Percentiles rank a stretch among this genome's conserved stretches.
These are phyloP conservation scores for Alaudala cheleensis DNA, from an alignment of 2,113 vertebrate species.

Conservation along the genomic window DNA sequence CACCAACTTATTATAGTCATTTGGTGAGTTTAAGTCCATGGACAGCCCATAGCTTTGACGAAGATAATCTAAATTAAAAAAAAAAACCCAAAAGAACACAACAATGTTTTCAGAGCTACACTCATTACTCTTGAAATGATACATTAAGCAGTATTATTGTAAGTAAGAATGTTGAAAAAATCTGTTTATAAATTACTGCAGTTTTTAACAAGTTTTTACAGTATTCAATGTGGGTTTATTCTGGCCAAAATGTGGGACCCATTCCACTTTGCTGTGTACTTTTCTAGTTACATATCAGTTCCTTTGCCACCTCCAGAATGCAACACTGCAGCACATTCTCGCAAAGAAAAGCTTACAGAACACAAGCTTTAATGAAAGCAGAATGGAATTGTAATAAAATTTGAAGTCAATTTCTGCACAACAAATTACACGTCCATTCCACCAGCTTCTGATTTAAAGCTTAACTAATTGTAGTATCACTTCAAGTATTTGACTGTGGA, in stretches of 20 bases:
- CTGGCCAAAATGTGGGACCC: neutral
- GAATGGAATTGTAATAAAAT: neutral
- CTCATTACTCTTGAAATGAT: neutral
- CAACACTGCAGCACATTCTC: neutral
- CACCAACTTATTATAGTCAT: constrained; percentile 99
- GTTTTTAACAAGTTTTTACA: neutral
- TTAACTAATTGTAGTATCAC: neutral
- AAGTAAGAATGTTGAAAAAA: neutral
- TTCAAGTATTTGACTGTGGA: neutral
- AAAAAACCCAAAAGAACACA: neutral
- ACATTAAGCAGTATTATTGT: neutral
- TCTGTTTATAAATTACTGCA: neutral
- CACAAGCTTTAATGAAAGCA: neutral
- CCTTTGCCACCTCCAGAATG: neutral
- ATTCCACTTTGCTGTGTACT: neutral
- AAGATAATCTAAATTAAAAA: constrained; percentile 88
- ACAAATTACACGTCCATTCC: neutral
- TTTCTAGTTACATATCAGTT: neutral
- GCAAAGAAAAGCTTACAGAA: neutral
- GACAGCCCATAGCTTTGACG: constrained; percentile 99
- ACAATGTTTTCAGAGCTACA: neutral
- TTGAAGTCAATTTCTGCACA: neutral
- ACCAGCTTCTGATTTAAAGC: neutral
- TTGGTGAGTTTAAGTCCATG: constrained; percentile 92
- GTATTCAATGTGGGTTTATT: neutral